A percentile compares a stretch with the other conserved stretches of the same genome.
These are phyloP conservation scores for Unio pictorum DNA, from an alignment of 2,888 invertebrate genomes.

Conservation along the genomic window DNA sequence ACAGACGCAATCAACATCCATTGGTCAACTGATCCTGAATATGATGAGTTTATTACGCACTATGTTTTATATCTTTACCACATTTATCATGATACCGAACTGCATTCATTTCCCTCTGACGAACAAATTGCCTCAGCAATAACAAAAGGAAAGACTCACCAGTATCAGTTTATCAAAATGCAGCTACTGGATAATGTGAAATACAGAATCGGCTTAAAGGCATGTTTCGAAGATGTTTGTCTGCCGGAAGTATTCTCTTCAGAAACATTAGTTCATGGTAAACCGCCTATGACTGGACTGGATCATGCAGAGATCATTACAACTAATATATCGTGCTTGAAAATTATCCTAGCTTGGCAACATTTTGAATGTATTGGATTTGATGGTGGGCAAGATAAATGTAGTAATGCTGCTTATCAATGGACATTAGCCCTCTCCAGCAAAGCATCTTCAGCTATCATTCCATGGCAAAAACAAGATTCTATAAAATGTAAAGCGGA, in stretches of 20 bases:
- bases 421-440: not conserved
- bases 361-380: too few relatives aligned
- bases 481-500: too few relatives aligned
- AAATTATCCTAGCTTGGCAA: too few relatives aligned
- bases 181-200: not conserved
- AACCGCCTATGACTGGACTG: not conserved
- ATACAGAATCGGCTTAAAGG: conserved; percentile 2
- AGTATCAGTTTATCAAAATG: not conserved
- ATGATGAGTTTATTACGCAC: too few relatives aligned
- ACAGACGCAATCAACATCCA: too few relatives aligned
- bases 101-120: not conserved
- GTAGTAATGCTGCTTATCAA: not conserved
- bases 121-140: not conserved
- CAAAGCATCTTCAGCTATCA: not conserved
- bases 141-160: not conserved
- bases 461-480: not conserved
- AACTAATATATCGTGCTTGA: too few relatives aligned
- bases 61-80: too few relatives aligned
- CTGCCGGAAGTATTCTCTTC: not conserved
- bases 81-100: too few relatives aligned
- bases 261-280: not conserved
- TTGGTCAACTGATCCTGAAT: too few relatives aligned
- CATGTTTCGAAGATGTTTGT: conserved; percentile 9
- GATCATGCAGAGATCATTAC: not conserved
- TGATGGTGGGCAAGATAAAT: too few relatives aligned